phyloP scores from a whole-genome alignment of 2,797 vertebrate genomes.

The Leuciscus waleckii region DNA sequence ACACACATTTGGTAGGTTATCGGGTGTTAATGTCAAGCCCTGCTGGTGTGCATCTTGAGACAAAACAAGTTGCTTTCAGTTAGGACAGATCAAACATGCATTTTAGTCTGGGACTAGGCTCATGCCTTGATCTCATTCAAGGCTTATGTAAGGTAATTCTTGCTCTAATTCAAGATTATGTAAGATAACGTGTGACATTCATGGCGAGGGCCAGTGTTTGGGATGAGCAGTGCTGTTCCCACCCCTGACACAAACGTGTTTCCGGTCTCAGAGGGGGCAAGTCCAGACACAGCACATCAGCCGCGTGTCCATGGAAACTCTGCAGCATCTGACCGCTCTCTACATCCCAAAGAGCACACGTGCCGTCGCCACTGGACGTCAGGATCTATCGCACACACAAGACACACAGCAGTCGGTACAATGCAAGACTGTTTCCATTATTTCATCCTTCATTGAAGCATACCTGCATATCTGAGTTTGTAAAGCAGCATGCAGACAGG shows the following conservation, averaged over 20 bases:
- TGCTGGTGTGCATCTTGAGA: no score
- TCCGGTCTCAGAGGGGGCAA: conserved; percentile 96
- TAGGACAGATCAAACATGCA: no score
- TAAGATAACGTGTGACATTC: not conserved
- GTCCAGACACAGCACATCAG: conserved; percentile 95
- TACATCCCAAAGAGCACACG: conserved; percentile 97
- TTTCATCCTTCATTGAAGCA: not conserved
- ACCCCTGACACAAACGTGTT: conserved; percentile 99
- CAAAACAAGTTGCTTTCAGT: no score
- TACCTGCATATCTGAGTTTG: conserved; percentile 99
- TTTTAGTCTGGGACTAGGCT: no score
- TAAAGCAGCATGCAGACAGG: conserved; percentile 98
- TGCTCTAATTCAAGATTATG: not conserved
- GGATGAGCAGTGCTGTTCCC: conserved; percentile 64
- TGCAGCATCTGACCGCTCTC: conserved; percentile 98
- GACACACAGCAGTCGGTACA: not conserved
- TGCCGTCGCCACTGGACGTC: conserved; percentile 96
- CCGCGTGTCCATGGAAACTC: conserved; percentile 99
- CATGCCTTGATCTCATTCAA: not conserved
- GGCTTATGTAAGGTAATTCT: no score
- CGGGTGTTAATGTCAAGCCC: no score
- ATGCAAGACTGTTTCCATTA: not conserved
- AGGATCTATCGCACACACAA: conserved; percentile 83
- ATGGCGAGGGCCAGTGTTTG: not conserved
- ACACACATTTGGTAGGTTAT: no score